phyloP scores from a whole-genome alignment of 2,888 invertebrate genomes.

The Epsilonema sp. region DNA sequence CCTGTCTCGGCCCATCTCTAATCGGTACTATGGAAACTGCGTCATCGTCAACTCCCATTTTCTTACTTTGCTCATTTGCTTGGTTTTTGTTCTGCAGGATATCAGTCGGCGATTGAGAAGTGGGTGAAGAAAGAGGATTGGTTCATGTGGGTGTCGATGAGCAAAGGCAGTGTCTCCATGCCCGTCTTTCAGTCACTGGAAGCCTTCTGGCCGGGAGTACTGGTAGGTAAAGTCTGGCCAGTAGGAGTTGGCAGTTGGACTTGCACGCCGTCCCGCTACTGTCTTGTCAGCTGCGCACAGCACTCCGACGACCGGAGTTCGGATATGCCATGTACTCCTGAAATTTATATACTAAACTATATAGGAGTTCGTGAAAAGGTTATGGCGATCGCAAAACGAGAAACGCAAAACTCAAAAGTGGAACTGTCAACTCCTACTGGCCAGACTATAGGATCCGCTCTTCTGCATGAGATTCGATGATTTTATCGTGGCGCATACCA shows the following conservation, averaged over 20 bases:
- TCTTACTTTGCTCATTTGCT: too few relatives aligned
- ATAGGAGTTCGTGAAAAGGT: too few relatives aligned
- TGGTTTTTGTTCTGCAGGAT: constrained; percentile 33
- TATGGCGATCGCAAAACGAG: too few relatives aligned
- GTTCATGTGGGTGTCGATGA: constrained; percentile 99
- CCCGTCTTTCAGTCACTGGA: constrained; percentile 97
- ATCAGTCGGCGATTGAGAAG: constrained; percentile 33
- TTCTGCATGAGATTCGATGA: too few relatives aligned
- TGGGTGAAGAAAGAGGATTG: constrained; percentile 74
- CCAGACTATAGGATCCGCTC: too few relatives aligned
- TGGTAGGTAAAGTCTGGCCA: constrained; percentile 33
- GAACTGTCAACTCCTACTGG: too few relatives aligned
- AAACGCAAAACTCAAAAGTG: too few relatives aligned
- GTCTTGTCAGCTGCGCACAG: too few relatives aligned
- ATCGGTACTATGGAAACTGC: too few relatives aligned
- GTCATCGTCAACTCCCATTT: too few relatives aligned
- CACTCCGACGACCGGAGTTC: background rate
- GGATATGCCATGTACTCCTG: background rate
- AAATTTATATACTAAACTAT: background rate
- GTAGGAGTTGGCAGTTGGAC: background rate
- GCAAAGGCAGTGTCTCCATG: constrained; percentile 74
- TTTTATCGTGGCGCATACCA: background rate
- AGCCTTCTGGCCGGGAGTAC: constrained; percentile 91
- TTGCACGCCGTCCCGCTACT: too few relatives aligned
- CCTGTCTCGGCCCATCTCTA: too few relatives aligned